Percentiles rank a stretch among this genome's conserved stretches.
These are phyloP conservation scores for Drosophila siamana DNA, from an alignment of 2,888 invertebrate genomes.

Conservation along the genomic window DNA sequence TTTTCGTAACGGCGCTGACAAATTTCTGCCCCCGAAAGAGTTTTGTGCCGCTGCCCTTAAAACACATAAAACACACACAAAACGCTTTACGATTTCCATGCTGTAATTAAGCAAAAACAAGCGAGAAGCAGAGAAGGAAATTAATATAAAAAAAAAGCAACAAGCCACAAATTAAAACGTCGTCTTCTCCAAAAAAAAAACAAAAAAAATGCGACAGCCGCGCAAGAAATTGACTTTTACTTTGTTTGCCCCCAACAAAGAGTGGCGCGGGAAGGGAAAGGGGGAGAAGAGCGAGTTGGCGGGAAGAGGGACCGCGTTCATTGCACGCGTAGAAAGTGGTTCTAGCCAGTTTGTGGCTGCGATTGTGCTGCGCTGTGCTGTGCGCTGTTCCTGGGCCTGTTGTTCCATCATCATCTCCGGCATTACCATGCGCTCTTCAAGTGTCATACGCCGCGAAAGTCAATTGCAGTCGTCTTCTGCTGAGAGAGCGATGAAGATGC, in stretches of 20 bases:
- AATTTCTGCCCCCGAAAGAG: conserved; percentile 31
- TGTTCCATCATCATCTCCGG: conserved; percentile 25
- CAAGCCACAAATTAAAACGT: conserved; percentile 57
- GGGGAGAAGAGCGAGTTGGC: too few relatives aligned
- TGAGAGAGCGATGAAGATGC: not conserved
- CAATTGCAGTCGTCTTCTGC: conserved; percentile 55
- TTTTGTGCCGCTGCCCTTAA: conserved; percentile 54
- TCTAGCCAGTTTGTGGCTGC: conserved; percentile 61
- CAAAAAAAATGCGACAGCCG: conserved; percentile 45
- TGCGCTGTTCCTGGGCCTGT: conserved; percentile 37
- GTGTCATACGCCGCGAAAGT: conserved; percentile 65
- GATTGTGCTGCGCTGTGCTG: conserved; percentile 7
- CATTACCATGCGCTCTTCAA: conserved; percentile 56
- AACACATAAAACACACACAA: conserved; percentile 55
- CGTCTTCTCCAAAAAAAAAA: conserved; percentile 28
- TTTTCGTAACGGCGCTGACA: conserved; percentile 44
- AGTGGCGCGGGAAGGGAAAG: conserved; percentile 7
- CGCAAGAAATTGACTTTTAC: conserved; percentile 67
- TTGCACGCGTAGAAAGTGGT: conserved; percentile 65
- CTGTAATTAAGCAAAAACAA: conserved; percentile 61
- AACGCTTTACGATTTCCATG: conserved; percentile 57
- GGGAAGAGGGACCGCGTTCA: conserved; percentile 39
- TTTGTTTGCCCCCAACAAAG: conserved; percentile 50
- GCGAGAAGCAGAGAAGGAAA: conserved; percentile 7
- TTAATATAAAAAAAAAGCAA: conserved; percentile 14